Evolutionary conservation across 2,797 vertebrate genomes (phyloP).

Genomic region (Urocyon cinereoargenteus): DNA sequence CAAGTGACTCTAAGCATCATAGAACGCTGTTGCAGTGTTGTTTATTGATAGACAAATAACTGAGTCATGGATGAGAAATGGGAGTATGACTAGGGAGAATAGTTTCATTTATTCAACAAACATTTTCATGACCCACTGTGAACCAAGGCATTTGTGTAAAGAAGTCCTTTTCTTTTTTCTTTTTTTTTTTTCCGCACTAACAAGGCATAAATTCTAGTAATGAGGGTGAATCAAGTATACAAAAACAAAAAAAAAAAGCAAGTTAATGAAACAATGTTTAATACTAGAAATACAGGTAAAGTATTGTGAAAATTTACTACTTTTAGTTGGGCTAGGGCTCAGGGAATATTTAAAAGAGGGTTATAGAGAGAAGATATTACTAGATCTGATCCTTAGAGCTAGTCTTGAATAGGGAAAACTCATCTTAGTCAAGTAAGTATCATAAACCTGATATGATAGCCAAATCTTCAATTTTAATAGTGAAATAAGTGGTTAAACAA

Average conservation of each 20-base stretch:
- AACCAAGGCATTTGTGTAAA: background rate
- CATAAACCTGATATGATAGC: background rate
- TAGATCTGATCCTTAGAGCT: conserved; percentile 5
- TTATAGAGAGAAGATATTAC: background rate
- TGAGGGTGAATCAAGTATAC: background rate
- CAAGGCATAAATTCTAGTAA: background rate
- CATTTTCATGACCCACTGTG: background rate
- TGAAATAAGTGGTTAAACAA: conserved; percentile 45
- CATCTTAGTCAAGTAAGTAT: conserved; percentile 56
- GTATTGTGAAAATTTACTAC: conserved; percentile 9
- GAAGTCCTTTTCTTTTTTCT: background rate
- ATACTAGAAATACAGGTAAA: background rate
- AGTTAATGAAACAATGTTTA: background rate
- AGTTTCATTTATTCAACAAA: conserved; percentile 31
- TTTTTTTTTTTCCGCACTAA: background rate
- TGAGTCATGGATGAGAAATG: conserved; percentile 14
- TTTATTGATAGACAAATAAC: conserved; percentile 27
- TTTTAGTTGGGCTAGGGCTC: background rate
- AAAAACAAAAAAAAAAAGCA: background rate
- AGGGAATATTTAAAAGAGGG: background rate
- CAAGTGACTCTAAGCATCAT: background rate
- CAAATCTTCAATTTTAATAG: conserved; percentile 42
- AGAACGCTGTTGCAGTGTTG: conserved; percentile 28
- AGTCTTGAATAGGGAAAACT: conserved; percentile 10
- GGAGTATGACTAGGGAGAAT: background rate